These are phyloP conservation scores for Agapornis roseicollis DNA, from an alignment of 2,113 vertebrate species.

Conservation along the genomic window DNA sequence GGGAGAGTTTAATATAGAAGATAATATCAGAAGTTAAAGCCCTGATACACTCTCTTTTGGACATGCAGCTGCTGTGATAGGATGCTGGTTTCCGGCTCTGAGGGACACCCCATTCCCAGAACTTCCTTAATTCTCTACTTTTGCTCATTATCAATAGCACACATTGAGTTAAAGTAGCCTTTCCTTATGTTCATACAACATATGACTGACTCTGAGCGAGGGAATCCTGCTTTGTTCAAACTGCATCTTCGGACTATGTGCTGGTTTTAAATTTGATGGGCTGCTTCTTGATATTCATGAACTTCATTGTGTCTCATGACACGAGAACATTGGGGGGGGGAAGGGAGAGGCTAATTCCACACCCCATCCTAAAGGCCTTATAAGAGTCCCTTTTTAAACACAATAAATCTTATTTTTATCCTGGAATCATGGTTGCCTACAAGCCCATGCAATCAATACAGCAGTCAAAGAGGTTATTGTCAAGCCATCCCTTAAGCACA, in stretches of 20 bases:
- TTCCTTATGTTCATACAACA: background rate
- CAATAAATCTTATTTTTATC: background rate
- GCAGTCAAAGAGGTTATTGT: background rate
- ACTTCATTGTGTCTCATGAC: background rate
- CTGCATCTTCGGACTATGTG: background rate
- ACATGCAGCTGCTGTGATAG: background rate
- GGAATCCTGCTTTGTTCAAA: background rate
- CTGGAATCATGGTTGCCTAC: background rate
- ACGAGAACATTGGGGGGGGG: background rate
- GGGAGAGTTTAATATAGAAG: background rate
- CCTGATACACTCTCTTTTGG: background rate
- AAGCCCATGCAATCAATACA: background rate
- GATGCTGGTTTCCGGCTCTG: background rate
- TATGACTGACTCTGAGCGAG: background rate
- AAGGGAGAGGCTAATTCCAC: background rate
- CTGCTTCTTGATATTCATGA: background rate
- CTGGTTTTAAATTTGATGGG: background rate
- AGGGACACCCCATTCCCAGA: background rate
- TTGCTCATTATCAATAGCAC: background rate
- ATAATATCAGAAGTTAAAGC: background rate
- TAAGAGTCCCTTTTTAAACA: background rate
- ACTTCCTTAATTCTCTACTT: background rate
- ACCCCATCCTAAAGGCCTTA: background rate
- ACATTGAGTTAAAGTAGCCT: background rate
- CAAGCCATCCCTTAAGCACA: background rate